Base-by-base conservation (phyloP, 2,888 invertebrate genomes). In the Sycophila texana region DNA sequence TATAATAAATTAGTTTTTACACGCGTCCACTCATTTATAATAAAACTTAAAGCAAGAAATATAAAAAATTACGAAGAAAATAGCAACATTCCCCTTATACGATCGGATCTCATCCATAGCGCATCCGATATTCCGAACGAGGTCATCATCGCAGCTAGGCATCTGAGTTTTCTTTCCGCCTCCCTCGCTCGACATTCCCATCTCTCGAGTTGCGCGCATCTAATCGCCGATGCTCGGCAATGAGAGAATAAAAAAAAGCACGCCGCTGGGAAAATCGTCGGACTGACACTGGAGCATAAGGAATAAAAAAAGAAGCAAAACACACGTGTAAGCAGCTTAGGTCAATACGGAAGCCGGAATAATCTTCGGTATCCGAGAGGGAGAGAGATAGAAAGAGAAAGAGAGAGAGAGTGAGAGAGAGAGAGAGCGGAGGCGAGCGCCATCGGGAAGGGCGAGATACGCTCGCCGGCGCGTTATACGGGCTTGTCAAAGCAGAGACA, bases 401-500 rank as follows among this genome's bases (percentile, higher is more conserved):
- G 4, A 30, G 51, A 18, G 16, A 26, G 20, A 16, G n/a, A n/a
- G 7, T 55, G 7, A 65, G 26, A 39, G 30, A 49, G 13, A 2
- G 4, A 30, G 51, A 18, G 16, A 26, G 47, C 39, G 47, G 10
- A 74, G 65, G n/a, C 53, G 13, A 47, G 65, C 57, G 67, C n/a
- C 13, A 22, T 20, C n/a, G 58, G 20, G 30, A 10, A 30, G 47
- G 47, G 18, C 14, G 10, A 47, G 60, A 39, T 10, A 49, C 39
- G 39, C 30, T 20, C 55, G 57, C 26, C 39, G 39, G 39, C 39
- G 39, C n/a, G 71, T 68, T 78, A 77, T 89, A 89, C 86, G 86
- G 88, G 87, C 86, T 89, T 89, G 90, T 89, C 89, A 90, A 89
- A 88, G 86, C 83, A 83, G 83, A 84, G 89, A 90, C 89, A 88